Percentiles rank a stretch among this genome's conserved stretches.
Conservation (phyloP, 2,113 vertebrate species). For the Pachyramphus minor region DNA sequence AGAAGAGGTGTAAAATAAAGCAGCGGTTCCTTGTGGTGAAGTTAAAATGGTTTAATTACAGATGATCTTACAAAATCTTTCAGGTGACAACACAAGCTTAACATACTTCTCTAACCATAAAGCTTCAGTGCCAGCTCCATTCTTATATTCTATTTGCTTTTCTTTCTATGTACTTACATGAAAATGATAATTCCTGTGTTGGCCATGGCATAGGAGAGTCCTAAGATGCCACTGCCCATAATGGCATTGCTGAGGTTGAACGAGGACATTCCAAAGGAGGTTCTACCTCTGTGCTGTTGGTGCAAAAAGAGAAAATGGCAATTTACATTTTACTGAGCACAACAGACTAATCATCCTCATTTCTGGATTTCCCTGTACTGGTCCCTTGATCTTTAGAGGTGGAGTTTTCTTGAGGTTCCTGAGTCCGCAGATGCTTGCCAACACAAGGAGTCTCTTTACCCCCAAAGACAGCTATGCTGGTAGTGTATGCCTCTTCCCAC, state of each 20-base stretch:
- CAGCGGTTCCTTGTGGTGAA: background rate
- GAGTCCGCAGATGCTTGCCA: background rate
- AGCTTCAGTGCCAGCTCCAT: background rate
- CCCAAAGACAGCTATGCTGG: background rate
- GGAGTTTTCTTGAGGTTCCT: background rate
- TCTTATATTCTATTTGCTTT: background rate
- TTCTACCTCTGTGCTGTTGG: conserved; percentile 86
- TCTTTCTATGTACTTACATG: conserved; percentile 77
- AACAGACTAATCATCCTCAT: background rate
- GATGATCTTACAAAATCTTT: background rate
- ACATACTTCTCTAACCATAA: background rate
- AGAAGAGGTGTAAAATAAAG: background rate
- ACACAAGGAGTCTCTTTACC: background rate
- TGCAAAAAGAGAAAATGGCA: background rate
- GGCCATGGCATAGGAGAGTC: conserved; percentile 94
- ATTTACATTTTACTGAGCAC: background rate
- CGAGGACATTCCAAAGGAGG: conserved; percentile 92
- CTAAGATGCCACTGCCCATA: conserved; percentile 97
- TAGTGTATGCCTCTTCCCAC: background rate
- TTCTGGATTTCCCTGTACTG: background rate
- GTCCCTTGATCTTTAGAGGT: background rate
- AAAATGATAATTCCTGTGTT: conserved; percentile 96
- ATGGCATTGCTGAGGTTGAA: conserved; percentile 98
- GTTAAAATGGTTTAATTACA: background rate
- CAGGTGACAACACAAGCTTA: background rate